A percentile compares a stretch with the other conserved stretches of the same genome.
These are phyloP conservation scores for Hydropsyche betteni DNA, from an alignment of 2,888 invertebrate species.

Conservation along the genomic window DNA sequence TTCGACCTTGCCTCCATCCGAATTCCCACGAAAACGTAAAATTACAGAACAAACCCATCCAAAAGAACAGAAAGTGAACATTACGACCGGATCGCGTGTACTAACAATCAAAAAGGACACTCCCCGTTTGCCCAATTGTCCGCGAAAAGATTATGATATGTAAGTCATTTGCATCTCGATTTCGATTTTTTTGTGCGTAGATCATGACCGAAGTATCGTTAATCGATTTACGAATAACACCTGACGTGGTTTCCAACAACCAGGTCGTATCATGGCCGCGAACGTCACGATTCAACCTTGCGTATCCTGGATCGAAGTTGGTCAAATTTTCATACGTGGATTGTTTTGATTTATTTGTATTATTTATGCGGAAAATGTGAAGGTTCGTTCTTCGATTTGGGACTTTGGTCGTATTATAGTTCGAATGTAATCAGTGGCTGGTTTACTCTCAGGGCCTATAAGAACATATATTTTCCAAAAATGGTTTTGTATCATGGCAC, in stretches of 20 bases:
- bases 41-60: not conserved
- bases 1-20: not conserved
- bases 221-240: slow-evolving; percentile 18
- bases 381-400: too few species aligned
- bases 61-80: not conserved
- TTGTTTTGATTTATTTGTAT: slow-evolving; percentile 10
- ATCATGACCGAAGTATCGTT: not conserved
- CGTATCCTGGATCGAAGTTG: slow-evolving; percentile 33
- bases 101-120: too few species aligned
- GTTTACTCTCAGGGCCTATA: too few species aligned
- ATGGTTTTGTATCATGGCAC: too few species aligned
- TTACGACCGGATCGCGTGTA: slow-evolving; percentile 12
- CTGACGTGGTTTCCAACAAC: slow-evolving; percentile 34
- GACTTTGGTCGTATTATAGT: too few species aligned
- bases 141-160: too few species aligned
- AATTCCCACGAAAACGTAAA: not conserved
- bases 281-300: slow-evolving; percentile 41
- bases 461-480: too few species aligned
- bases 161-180: too few species aligned
- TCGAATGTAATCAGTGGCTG: too few species aligned
- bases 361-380: too few species aligned
- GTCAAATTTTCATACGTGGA: not conserved
- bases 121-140: too few species aligned
- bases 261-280: slow-evolving; percentile 46
- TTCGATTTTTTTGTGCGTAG: too few species aligned